Evolutionary conservation across 2,888 invertebrate genomes (phyloP).

Genomic region (Drosophila helvetica): DNA sequence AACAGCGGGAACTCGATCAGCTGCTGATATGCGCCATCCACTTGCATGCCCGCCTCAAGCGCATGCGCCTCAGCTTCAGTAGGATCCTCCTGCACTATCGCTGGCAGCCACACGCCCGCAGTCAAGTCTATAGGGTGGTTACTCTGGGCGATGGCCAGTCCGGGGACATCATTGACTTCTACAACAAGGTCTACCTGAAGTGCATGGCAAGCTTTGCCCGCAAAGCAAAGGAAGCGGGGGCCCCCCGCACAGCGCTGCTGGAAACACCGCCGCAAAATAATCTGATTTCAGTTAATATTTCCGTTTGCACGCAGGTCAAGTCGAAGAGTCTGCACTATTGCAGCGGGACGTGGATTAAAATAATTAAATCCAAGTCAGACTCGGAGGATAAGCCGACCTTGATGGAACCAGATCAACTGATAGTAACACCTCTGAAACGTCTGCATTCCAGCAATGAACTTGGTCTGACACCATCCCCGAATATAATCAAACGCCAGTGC

Average conservation of each 20-base stretch:
- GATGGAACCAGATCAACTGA: background rate
- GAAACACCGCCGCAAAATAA: background rate
- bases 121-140: slow-evolving; percentile 54
- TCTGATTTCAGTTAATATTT: background rate
- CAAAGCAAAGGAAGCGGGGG: background rate
- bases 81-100: slow-evolving; percentile 60
- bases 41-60: slow-evolving; percentile 39
- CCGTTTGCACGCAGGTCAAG: background rate
- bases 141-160: slow-evolving; percentile 8
- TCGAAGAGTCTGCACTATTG: background rate
- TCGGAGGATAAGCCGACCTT: background rate
- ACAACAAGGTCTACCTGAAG: slow-evolving; percentile 53
- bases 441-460: slow-evolving; percentile 43
- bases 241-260: background rate
- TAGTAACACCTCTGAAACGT: slow-evolving; percentile 37
- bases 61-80: slow-evolving; percentile 41
- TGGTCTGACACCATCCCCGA: slow-evolving; percentile 42
- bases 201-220: slow-evolving; percentile 42
- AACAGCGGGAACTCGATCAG: slow-evolving; percentile 60
- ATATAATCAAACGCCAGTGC: slow-evolving; percentile 54
- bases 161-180: slow-evolving; percentile 60
- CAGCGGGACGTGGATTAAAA: background rate
- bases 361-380: background rate
- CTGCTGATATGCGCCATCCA: slow-evolving; percentile 63
- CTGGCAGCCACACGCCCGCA: slow-evolving; percentile 46